Evolutionary conservation across 2,888 invertebrate genomes (phyloP).

Genomic region (Octonoba sinensis): DNA sequence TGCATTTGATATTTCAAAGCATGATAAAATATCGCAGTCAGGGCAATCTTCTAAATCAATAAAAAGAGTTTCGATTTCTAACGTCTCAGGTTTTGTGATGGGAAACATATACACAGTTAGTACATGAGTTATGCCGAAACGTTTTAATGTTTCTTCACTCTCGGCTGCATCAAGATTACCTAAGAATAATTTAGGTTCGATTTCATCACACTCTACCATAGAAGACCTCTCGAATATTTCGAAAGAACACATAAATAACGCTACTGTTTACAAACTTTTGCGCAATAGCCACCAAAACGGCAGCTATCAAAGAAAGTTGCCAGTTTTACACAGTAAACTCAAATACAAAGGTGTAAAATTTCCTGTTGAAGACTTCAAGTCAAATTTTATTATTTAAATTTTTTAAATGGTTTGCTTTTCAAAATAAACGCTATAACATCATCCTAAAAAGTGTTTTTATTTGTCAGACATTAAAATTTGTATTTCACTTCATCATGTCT

Average conservation of each 20-base stretch:
- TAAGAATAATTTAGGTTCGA: conserved; percentile 55
- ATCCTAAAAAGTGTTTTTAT: too few relatives aligned
- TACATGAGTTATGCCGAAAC: conserved; percentile 59
- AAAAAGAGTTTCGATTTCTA: conserved; percentile 52
- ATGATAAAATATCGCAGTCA: conserved; percentile 54
- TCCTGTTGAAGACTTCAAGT: too few relatives aligned
- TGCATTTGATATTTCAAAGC: conserved; percentile 54
- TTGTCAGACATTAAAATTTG: too few relatives aligned
- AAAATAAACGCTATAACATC: too few relatives aligned
- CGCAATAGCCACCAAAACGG: conserved; percentile 9
- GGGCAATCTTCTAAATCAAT: conserved; percentile 56
- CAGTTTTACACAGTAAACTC: neutral
- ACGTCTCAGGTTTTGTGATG: conserved; percentile 32
- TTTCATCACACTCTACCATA: conserved; percentile 64
- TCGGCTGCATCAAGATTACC: conserved; percentile 56
- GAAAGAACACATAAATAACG: conserved; percentile 51
- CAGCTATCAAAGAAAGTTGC: neutral
- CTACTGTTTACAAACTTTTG: conserved; percentile 10
- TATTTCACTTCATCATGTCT: too few relatives aligned
- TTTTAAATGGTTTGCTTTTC: too few relatives aligned
- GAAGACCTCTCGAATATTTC: conserved; percentile 58
- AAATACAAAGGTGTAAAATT: too few relatives aligned
- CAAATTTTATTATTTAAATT: too few relatives aligned
- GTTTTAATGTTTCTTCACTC: conserved; percentile 53
- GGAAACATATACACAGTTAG: conserved; percentile 58